Conservation (phyloP, 2,113 vertebrate species). For the Brachionichthys hirsutus region DNA sequence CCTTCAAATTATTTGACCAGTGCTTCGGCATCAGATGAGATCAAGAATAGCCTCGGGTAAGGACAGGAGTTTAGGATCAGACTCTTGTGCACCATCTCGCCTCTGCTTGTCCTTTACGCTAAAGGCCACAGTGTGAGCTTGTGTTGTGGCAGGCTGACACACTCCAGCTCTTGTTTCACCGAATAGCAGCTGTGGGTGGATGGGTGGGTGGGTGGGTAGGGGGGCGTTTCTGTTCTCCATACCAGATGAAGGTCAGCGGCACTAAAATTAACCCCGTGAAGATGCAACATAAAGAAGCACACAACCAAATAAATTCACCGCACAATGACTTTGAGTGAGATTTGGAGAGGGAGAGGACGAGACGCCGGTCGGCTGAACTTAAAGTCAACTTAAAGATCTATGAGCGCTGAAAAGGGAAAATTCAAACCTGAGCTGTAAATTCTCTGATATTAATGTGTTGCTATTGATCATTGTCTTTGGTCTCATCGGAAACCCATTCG, state of each 20-base stretch:
- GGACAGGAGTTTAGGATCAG: slow-evolving; percentile 2
- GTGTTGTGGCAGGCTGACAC: slow-evolving; percentile 53
- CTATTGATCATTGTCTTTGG: background rate
- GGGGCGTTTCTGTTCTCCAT: slow-evolving; percentile 57
- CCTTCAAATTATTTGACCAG: slow-evolving; percentile 25
- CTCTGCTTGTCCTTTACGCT: slow-evolving; percentile 24
- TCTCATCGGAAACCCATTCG: background rate
- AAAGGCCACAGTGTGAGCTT: slow-evolving; percentile 64
- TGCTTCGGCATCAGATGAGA: background rate
- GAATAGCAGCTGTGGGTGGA: slow-evolving; percentile 71
- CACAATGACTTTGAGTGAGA: slow-evolving; percentile 28
- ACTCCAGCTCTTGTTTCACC: slow-evolving; percentile 72
- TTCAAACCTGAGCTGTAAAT: too few species aligned
- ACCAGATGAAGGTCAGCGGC: slow-evolving; percentile 76
- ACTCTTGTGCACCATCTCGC: slow-evolving; percentile 20
- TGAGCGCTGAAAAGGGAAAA: too few species aligned
- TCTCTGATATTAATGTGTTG: too few species aligned
- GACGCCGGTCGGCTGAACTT: background rate
- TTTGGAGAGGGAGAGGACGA: slow-evolving; percentile 2
- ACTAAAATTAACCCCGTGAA: slow-evolving; percentile 74
- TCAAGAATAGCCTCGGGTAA: slow-evolving; percentile 47
- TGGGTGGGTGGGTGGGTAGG: background rate
- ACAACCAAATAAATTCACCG: slow-evolving; percentile 5
- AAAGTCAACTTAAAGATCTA: too few species aligned
- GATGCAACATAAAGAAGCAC: slow-evolving; percentile 40